Conservation (phyloP, 2,888 invertebrate genomes). For the Cremastinae sp. region DNA sequence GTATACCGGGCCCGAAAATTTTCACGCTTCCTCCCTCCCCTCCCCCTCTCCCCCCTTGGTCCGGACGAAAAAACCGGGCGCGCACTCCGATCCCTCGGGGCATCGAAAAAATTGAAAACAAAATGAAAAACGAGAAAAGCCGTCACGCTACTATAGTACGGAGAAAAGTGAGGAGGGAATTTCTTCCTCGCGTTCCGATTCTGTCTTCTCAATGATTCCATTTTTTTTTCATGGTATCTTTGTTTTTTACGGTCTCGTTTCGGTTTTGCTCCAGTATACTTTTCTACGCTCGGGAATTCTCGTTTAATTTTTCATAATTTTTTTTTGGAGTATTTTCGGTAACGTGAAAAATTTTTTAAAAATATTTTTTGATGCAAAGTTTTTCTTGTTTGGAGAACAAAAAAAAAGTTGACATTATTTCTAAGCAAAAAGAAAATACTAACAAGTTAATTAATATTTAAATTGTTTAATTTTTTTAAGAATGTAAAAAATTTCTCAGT, state of each 20-base stretch:
- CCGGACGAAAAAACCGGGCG: conserved; percentile 34
- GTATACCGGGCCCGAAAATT: conserved; percentile 53
- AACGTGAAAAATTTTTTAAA: too few relatives aligned
- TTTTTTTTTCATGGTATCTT: not conserved
- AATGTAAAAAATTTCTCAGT: too few relatives aligned
- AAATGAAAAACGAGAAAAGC: conserved; percentile 24
- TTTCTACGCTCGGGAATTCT: not conserved
- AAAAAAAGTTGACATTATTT: too few relatives aligned
- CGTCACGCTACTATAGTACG: conserved; percentile 26
- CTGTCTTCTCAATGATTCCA: not conserved
- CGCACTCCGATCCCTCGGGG: not conserved
- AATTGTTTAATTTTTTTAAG: too few relatives aligned
- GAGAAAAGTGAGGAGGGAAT: conserved; percentile 21
- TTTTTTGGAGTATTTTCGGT: not conserved
- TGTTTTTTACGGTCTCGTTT: too few relatives aligned
- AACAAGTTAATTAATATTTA: too few relatives aligned
- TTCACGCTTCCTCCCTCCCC: conserved; percentile 34
- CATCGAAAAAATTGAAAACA: not conserved
- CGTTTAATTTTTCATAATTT: not conserved
- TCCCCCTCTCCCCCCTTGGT: too few relatives aligned
- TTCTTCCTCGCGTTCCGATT: too few relatives aligned
- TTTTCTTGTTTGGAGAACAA: too few relatives aligned
- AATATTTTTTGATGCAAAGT: too few relatives aligned
- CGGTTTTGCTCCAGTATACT: not conserved
- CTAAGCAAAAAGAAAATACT: too few relatives aligned